Conservation (phyloP, 2,113 vertebrate genomes). For the Scolopax mira region DNA sequence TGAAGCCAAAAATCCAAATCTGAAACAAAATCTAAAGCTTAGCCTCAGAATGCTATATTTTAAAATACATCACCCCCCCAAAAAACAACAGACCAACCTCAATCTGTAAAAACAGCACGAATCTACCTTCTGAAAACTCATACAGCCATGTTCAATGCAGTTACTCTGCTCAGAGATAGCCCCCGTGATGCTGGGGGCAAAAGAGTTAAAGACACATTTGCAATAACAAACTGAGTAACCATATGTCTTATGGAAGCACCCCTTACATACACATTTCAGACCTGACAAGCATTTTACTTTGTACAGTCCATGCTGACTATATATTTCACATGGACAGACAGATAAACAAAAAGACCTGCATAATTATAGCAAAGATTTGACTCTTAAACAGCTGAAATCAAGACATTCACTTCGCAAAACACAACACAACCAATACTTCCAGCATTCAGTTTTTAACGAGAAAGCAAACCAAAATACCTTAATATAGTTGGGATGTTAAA, state of each 20-base stretch:
- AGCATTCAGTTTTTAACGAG: background rate
- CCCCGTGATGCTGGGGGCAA: background rate
- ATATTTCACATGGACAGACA: background rate
- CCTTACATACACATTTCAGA: background rate
- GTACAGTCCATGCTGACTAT: background rate
- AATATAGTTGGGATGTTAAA: background rate
- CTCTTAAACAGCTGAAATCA: background rate
- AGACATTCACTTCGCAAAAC: background rate
- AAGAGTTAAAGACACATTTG: constrained; percentile 27
- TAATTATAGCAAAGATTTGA: background rate
- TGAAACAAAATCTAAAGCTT: background rate
- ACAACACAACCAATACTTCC: background rate
- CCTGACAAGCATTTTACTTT: background rate
- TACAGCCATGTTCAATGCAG: background rate
- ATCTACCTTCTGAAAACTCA: background rate
- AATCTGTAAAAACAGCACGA: background rate
- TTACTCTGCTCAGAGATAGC: background rate
- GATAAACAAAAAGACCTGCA: background rate
- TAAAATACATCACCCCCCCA: background rate
- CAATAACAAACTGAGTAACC: background rate
- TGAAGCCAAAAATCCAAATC: background rate
- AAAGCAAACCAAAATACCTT: constrained; percentile 47
- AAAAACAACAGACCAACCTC: background rate
- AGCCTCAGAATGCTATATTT: background rate
- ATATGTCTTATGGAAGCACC: background rate